Conservation (phyloP, 2,797 vertebrate species). For the Chelonia mydas region DNA sequence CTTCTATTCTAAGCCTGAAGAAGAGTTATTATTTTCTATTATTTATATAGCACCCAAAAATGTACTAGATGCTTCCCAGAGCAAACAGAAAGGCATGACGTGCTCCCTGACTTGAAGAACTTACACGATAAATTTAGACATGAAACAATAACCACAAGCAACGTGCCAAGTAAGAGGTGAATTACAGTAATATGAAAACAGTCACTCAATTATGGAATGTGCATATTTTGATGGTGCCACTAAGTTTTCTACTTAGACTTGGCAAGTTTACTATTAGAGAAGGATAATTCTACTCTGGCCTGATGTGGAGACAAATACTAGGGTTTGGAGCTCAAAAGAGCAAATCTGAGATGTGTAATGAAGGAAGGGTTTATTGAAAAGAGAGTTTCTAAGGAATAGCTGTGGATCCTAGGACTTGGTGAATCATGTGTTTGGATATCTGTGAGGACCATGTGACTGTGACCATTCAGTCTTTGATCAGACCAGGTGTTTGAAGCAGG, state of each 20-base stretch:
- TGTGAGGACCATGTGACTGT: not conserved
- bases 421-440: not conserved
- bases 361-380: not conserved
- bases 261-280: not conserved
- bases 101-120: not conserved
- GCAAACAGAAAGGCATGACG: not conserved
- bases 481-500: not conserved
- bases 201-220: not conserved
- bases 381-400: not conserved
- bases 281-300: slow-evolving; percentile 15
- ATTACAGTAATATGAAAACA: not conserved
- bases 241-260: not conserved
- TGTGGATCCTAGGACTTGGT: not conserved
- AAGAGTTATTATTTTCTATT: not conserved
- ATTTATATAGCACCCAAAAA: not conserved
- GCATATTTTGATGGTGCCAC: not conserved
- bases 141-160: not conserved
- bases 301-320: not conserved
- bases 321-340: not conserved
- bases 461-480: not conserved
- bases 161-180: not conserved
- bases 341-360: not conserved
- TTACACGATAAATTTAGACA: not conserved
- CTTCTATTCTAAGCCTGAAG: not conserved
- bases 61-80: not conserved